These are phyloP conservation scores for Phoeniculus purpureus DNA, from an alignment of 2,797 vertebrate genomes.

Conservation along the genomic window DNA sequence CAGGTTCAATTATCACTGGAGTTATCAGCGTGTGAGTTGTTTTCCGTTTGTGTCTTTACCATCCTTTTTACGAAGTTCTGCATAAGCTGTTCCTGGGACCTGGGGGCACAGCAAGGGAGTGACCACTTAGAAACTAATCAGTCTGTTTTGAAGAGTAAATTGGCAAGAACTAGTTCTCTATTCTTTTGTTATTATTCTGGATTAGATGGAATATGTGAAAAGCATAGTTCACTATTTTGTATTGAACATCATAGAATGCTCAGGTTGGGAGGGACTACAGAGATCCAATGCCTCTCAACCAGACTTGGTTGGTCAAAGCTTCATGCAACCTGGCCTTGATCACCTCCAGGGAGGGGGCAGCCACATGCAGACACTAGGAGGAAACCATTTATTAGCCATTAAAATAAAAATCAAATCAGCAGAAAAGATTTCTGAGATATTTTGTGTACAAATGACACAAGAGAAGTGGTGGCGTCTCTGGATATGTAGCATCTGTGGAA, in stretches of 20 bases:
- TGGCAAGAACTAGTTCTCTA: not conserved
- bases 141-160: not conserved
- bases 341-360: no score
- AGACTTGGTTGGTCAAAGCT: no score
- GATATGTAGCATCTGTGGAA: not conserved
- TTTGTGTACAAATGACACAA: not conserved
- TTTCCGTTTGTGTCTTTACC: not conserved
- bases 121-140: not conserved
- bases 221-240: not conserved
- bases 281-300: no score
- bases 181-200: not conserved
- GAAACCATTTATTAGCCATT: not conserved
- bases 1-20: slow-evolving; percentile 51
- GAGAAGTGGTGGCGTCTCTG: not conserved
- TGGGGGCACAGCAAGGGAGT: not conserved
- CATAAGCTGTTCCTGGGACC: not conserved
- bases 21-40: slow-evolving; percentile 1
- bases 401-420: not conserved
- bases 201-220: not conserved
- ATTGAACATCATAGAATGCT: not conserved
- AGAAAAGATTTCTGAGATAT: not conserved
- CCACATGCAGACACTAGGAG: not conserved
- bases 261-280: no score
- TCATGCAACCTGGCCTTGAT: no score
- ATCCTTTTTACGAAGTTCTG: not conserved